Evolutionary conservation across 2,113 vertebrate genomes (phyloP), one percentile per base, ranked within the genome.

Genomic region (Phylloscopus trochilus): DNA sequence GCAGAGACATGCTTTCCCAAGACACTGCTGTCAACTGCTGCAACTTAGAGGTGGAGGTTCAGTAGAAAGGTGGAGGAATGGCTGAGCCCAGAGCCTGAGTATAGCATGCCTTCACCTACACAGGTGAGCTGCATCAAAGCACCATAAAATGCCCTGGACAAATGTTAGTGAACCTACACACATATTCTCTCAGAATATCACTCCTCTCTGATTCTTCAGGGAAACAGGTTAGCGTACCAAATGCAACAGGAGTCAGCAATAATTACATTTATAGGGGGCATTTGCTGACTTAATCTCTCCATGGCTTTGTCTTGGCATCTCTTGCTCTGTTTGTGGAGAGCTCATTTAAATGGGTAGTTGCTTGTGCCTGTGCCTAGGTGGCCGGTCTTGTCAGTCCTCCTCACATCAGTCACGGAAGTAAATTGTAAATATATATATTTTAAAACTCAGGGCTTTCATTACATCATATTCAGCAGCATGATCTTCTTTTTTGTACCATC

Each of bases 201-300:
- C 28, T 81, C 6, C 11, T 47, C 28, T 69, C 24, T 8, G 3
- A 56, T 49, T 87, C 43, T 79, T 28, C 2, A 6, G 64, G 72
- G 69, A 91, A 86, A 53, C 58, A 47, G 15, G 33, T 51, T 22
- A 7, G 28, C 37, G 51, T 47, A 52, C 52, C 35, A 84, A 74
- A 76, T 47, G 39, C 6, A 15, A n/a, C 6, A 11, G 30, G 44
- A 74, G 24, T 76, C 0, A 6, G 58, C 33, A 62, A 31, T 78
- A 82, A 68, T 72, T 90, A 51, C 22, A 26, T 62, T 70, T n/a
- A n/a, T 63, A 70, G 72, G 30, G 64, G 51, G 7, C 39, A 41
- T 88, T 90, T 92, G 30, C 58, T 92, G 64, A 44, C 76, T 92
- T 94, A 43, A 77, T 76, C 47, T 96, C 74, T 92, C 79, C 24